Evolutionary conservation across 2,797 vertebrate species (phyloP).

Genomic region (Darevskia mixta): DNA sequence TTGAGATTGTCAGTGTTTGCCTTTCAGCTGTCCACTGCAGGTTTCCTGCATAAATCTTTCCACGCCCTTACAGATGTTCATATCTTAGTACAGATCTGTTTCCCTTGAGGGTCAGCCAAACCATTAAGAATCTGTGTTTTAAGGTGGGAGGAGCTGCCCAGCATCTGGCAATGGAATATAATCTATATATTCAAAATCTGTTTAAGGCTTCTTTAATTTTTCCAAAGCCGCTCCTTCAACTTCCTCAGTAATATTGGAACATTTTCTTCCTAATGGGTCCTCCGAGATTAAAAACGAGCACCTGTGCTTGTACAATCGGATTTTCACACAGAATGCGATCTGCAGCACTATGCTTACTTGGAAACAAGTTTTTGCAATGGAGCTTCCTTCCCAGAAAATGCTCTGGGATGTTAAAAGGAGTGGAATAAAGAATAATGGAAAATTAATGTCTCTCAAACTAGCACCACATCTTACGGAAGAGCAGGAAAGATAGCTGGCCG

Average conservation of each 20-base stretch:
- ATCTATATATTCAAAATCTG: slow-evolving; percentile 10
- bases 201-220: slow-evolving; percentile 17
- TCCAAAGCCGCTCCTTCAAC: slow-evolving; percentile 20
- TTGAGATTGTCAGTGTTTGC: slow-evolving; percentile 1
- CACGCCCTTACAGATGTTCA: slow-evolving; percentile 17
- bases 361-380: neutral
- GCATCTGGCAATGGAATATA: slow-evolving; percentile 26
- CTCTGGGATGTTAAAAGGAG: neutral
- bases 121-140: slow-evolving; percentile 21
- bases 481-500: neutral
- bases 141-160: slow-evolving; percentile 24
- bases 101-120: slow-evolving; percentile 26
- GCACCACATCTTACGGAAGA: neutral
- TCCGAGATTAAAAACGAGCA: neutral
- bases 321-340: neutral
- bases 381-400: neutral
- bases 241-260: neutral
- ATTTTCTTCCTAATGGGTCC: neutral
- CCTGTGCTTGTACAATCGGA: neutral
- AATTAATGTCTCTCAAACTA: neutral
- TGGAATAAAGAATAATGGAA: neutral
- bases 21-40: slow-evolving; percentile 24
- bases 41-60: slow-evolving; percentile 44
- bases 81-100: neutral
- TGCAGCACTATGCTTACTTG: neutral